phyloP scores from a whole-genome alignment of 2,888 invertebrate genomes.

The Brachyptera risi region DNA sequence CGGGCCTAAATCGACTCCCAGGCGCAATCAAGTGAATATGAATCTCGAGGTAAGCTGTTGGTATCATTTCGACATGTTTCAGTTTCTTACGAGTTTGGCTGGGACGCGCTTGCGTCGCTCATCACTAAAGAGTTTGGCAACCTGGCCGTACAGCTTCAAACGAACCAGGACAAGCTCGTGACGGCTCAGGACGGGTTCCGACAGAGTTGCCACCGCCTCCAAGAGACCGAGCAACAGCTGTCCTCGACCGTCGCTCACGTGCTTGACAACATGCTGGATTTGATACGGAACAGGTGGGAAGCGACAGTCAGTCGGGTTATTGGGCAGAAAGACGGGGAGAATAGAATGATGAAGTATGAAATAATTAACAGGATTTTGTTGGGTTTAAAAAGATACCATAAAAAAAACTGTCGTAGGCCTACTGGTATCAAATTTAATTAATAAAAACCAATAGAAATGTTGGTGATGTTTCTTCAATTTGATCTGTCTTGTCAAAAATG shows the following conservation, averaged over 20 bases:
- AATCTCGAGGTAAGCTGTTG: no score
- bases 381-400: no score
- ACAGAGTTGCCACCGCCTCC: constrained; percentile 62
- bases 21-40: no score
- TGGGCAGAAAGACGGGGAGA: background rate
- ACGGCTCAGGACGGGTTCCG: constrained; percentile 60
- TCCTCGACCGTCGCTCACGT: constrained; percentile 58
- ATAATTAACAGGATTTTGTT: no score
- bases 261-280: constrained; percentile 58
- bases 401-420: no score
- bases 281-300: constrained; percentile 57
- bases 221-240: constrained; percentile 58
- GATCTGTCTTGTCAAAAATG: no score
- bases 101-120: constrained; percentile 6
- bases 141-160: background rate
- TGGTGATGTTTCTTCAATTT: no score
- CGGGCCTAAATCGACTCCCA: no score
- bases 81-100: constrained; percentile 2
- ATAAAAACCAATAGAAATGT: no score
- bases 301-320: constrained; percentile 21
- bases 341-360: no score
- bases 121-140: background rate
- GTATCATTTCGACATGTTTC: no score
- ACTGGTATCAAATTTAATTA: no score
- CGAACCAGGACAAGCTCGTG: constrained; percentile 48